These are phyloP conservation scores for Oceanodroma tethys DNA, from an alignment of 2,113 vertebrate genomes.

Conservation along the genomic window DNA sequence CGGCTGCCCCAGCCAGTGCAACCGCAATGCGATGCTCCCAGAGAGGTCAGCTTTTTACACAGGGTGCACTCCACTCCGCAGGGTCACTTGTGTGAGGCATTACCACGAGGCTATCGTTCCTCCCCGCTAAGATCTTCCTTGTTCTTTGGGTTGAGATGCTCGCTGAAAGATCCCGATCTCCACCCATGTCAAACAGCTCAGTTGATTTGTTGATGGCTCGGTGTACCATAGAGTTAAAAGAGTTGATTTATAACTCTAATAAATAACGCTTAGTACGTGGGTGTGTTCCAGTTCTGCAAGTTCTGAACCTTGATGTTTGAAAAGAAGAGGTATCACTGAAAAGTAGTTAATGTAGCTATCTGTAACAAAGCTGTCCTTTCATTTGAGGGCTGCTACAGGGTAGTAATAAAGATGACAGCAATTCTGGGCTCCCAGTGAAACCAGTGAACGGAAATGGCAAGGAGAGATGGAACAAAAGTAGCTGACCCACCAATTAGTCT, in stretches of 20 bases:
- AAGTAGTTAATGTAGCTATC: fast-evolving
- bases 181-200: fast-evolving
- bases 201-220: background rate
- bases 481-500: background rate
- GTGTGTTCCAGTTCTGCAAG: background rate
- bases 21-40: fast-evolving
- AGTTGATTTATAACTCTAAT: background rate
- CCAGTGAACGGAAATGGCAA: background rate
- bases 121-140: background rate
- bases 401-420: background rate
- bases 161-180: background rate
- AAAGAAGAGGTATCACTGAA: background rate
- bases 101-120: fast-evolving
- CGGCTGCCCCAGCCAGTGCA: background rate
- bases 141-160: background rate
- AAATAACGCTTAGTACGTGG: background rate
- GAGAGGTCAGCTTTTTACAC: background rate
- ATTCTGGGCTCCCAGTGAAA: background rate
- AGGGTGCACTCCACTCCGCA: fast-evolving
- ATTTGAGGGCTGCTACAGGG: background rate
- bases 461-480: background rate
- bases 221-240: background rate
- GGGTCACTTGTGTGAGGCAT: fast-evolving
- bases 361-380: background rate
- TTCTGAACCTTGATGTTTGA: background rate